Evolutionary conservation across 2,797 vertebrate genomes (phyloP), one percentile per base, ranked within the genome.

Genomic region (Alectoris magna): DNA sequence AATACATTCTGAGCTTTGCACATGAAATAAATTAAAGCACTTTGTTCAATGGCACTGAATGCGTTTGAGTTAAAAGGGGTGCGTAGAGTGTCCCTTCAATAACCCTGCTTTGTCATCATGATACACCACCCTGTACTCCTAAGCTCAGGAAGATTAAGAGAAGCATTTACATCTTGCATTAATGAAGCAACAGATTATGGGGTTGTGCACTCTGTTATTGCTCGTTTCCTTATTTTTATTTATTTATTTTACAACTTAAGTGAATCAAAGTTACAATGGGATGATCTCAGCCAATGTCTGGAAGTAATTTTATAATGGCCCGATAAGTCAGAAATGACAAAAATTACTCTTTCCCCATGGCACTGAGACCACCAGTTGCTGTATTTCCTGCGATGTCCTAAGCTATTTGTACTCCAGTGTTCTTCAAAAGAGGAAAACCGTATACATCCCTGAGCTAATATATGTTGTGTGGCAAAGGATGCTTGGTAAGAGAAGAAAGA

Each of bases 281-380:
- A 94, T 96, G 79, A 95, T 73, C 58, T 94, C 94, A 94, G 85
- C 83, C 82, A 83, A 92, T 75, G 77, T 95, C 84, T 88, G 94
- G 73, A 96, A 96, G 72, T 87, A 87, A 89, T 84, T 96, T 96
- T 96, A 22, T 69, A 92, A 91, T 91, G 94, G 38, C n/a, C 80
- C 49, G 77, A 9, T 84, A 94, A 88, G 63, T 94, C 72, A 90
- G 69, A 87, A 96, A 91, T 83, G 41, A 92, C 85, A 93, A 93
- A 96, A 70, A 15, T 36, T 69, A 39, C 71, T 49, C 49, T 46
- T 93, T 71, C 41, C 29, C 31, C 31, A 34, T 84, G 56, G 48
- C 39, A 72, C 82, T 59, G 68, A 88, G 70, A 93, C 92, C 80
- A 78, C 49, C 91, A 49, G 66, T 94, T 93, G 70, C 31, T 88